phyloP scores from a whole-genome alignment of 1,140 invertebrate genomes.

The Hylaeus anthracinus region DNA sequence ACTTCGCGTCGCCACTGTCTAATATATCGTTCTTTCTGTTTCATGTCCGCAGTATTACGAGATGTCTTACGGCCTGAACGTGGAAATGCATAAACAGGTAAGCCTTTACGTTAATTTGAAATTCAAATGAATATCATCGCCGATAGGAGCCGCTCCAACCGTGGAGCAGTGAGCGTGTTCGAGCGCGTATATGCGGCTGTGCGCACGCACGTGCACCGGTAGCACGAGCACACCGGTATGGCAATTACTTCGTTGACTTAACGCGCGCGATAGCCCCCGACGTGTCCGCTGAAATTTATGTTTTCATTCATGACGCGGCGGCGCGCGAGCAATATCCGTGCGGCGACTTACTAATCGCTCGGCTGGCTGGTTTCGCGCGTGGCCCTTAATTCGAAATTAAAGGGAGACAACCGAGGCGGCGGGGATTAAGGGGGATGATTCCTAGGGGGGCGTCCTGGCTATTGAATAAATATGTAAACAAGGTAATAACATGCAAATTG shows the following conservation, averaged over 20 bases:
- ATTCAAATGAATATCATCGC: conserved; percentile 42
- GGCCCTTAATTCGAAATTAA: conserved; percentile 72
- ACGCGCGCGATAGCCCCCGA: conserved; percentile 39
- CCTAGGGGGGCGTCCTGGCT: conserved; percentile 44
- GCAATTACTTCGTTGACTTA: conserved; percentile 46
- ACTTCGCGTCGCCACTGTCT: conserved; percentile 27
- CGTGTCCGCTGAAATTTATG: conserved; percentile 42
- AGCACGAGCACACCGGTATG: conserved; percentile 17
- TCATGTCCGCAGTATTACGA: conserved; percentile 97
- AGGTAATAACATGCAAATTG: conserved; percentile 79
- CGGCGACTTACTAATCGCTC: conserved; percentile 58
- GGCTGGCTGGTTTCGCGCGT: conserved; percentile 20
- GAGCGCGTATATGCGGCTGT: too few relatives aligned
- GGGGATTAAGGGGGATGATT: conserved; percentile 67
- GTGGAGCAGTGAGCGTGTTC: too few relatives aligned
- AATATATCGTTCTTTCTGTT: conserved; percentile 47
- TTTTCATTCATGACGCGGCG: conserved; percentile 49
- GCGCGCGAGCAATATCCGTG: conserved; percentile 32
- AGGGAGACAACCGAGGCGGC: conserved; percentile 49
- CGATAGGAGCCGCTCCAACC: too few relatives aligned
- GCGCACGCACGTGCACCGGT: conserved; percentile 25
- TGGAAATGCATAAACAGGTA: conserved; percentile 99
- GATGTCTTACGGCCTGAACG: conserved; percentile 99
- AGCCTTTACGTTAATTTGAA: conserved; percentile 62
- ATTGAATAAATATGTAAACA: conserved; percentile 79